Base-by-base conservation (phyloP, 1,140 invertebrate species). In the Spodoptera litura region DNA sequence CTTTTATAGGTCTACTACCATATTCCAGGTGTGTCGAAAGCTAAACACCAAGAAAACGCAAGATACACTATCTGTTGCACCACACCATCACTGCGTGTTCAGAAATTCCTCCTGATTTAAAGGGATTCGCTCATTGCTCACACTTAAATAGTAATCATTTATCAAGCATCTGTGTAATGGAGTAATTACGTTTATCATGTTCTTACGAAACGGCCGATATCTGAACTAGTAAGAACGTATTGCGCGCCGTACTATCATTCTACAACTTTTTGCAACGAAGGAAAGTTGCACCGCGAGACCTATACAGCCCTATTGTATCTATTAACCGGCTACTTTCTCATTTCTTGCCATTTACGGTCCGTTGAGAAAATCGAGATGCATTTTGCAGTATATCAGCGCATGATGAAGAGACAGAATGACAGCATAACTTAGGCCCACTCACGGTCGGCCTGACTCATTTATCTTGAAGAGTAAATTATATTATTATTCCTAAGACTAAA, bases 261-360 rank as follows among this genome's bases (percentile, higher is more conserved):
- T 86, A 85, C 90, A 75, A 92, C 81, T 94, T 94, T 93, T 94
- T 94, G 84, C 87, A 51, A 59, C 75, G 81, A 84, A 93, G 86
- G 92, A 94, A 94, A 94, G 92, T 94, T 89, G 90, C 84, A 80
- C 80, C 83, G 86, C 86, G 79, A 88, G 88, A 90, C 84, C 85
- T 89, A 91, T 81, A 85, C 86, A 90, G 90, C 90, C 90, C 92
- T 94, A 94, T 94, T 94, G 92, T 94, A 94, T 92, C 91, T 93
- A 93, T 93, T 93, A 93, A 84, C 84, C 76, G 84, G 85, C 86
- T 89, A 94, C 93, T 94, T 94, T 94, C 93, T 90, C 89, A 90
- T 92, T 94, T 92, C 91, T 85, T 91, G 80, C 91, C 91, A 88
- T 93, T 91, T 92, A 93, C 88, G 89, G 91, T 85, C 82, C 81